A percentile compares a stretch with the other conserved stretches of the same genome.
Conservation (phyloP, 2,113 vertebrate species). For the Megalops atlanticus region DNA sequence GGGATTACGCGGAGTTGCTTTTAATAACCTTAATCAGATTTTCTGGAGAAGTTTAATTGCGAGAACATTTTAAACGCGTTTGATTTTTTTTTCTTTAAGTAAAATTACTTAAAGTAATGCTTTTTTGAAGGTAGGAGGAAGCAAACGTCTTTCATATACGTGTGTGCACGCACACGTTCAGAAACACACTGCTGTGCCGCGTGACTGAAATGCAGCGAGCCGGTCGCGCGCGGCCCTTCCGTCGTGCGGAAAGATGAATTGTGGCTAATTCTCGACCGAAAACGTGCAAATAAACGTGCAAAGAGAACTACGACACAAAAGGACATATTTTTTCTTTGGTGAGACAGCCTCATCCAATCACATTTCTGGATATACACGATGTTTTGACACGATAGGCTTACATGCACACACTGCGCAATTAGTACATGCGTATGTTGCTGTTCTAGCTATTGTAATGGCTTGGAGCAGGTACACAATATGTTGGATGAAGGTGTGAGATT, state of each 20-base stretch:
- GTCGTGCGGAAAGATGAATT: not conserved
- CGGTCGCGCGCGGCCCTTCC: constrained; percentile 46
- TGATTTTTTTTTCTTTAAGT: not conserved
- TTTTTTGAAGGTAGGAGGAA: not conserved
- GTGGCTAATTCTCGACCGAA: not conserved
- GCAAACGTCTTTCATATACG: not conserved
- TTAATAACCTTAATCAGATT: not conserved
- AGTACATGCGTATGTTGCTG: no score
- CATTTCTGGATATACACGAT: no score
- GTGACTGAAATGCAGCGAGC: constrained; percentile 47
- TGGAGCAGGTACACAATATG: not conserved
- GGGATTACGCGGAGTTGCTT: not conserved
- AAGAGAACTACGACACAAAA: not conserved
- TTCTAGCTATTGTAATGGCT: not conserved
- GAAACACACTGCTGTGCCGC: constrained; percentile 36
- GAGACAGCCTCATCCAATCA: no score
- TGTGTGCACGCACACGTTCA: constrained; percentile 15
- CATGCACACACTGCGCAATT: not conserved
- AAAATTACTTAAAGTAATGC: not conserved
- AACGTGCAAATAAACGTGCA: not conserved
- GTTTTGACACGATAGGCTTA: no score
- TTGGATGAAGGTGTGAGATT: no score
- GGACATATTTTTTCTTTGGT: not conserved
- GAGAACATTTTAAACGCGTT: not conserved
- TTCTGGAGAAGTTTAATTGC: not conserved